Evolutionary conservation across 2,797 vertebrate species (phyloP).

Genomic region (Hippoglossus hippoglossus): DNA sequence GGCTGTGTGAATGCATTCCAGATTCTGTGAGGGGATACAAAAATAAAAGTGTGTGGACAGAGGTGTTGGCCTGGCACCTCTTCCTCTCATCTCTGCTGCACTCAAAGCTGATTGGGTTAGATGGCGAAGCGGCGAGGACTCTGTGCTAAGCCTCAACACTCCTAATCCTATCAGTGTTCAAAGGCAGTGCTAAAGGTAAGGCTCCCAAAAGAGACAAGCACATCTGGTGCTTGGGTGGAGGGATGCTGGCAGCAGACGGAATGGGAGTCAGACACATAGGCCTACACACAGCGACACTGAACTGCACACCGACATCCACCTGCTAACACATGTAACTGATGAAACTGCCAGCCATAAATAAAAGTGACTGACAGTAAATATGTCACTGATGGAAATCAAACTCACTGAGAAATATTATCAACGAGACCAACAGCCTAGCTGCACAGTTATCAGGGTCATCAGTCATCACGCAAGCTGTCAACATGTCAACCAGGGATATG

Average conservation of each 20-base stretch:
- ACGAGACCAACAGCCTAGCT: conserved; percentile 9
- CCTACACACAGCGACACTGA: conserved; percentile 1
- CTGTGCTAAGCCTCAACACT: conserved; percentile 65
- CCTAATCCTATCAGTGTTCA: conserved; percentile 80
- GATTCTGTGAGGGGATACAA: conserved; percentile 12
- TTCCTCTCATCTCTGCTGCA: conserved; percentile 64
- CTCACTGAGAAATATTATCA: conserved; percentile 20
- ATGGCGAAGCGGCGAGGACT: conserved; percentile 57
- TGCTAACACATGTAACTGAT: conserved; percentile 34
- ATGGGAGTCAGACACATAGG: conserved; percentile 22
- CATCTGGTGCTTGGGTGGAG: conserved; percentile 58
- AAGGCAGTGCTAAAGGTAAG: conserved; percentile 71
- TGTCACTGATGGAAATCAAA: conserved; percentile 43
- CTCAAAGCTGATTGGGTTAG: conserved; percentile 71
- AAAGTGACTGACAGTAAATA: conserved; percentile 48
- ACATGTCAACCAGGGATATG: conserved; percentile 4
- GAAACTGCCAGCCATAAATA: conserved; percentile 44
- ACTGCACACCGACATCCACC: conserved; percentile 26
- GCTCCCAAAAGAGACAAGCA: conserved; percentile 63
- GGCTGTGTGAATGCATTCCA: conserved; percentile 2
- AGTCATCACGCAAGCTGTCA: conserved; percentile 22
- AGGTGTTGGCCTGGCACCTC: conserved; percentile 36
- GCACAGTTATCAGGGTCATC: conserved; percentile 6
- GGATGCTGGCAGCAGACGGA: conserved; percentile 55
- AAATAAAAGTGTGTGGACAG: conserved; percentile 48